Evolutionary conservation across 2,113 vertebrate genomes (phyloP), one percentile per base, ranked within the genome.

Genomic region (Equus quagga): DNA sequence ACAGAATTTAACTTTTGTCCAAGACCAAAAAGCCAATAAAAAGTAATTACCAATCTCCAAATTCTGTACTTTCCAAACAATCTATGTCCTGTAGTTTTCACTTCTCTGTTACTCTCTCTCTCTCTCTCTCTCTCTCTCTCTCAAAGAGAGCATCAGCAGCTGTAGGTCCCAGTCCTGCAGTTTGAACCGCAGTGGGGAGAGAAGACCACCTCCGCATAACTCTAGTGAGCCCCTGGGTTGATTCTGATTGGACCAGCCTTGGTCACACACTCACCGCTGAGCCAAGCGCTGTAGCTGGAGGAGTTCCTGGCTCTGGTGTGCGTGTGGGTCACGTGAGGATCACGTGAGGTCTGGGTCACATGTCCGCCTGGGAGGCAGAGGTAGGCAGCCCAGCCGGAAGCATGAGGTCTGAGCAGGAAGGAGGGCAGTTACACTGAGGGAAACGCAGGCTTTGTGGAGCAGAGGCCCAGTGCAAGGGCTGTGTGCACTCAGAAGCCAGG

Each of bases 21-120:
- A n/a, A 94, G 46, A 83, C 19, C 46, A 83, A 75, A 80, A 81
- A 49, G 17, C 41, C 24, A 72, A 51, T 94, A 65, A 89, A 64
- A 72, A 56, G 67, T 24, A 51, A 64, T 21, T 44, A 41, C 41
- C 54, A 64, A 65, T 6, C 9, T 94, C n/a, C 56, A 73, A 73
- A 54, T 44, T 12, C 33, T 31, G 1, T 49, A 54, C 33, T 73
- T 81, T 51, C 54, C n/a, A 2, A 17, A 58, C 44, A 3, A 33
- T 44, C 65, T 49, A 1, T 1, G 31, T 62, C 19, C n/a, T 73
- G 6, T 31, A 65, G 6, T 62, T 33, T 73, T 82, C 19, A 31
- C 44, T 41, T 41, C 36, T 41, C 36, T 41, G 36, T 41, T 41
- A 41, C 36, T 41, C 36, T 41, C 36, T 41, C 36, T 41, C 36